phyloP scores from a whole-genome alignment of 2,113 vertebrate genomes.

The Phyllostomus hastatus region DNA sequence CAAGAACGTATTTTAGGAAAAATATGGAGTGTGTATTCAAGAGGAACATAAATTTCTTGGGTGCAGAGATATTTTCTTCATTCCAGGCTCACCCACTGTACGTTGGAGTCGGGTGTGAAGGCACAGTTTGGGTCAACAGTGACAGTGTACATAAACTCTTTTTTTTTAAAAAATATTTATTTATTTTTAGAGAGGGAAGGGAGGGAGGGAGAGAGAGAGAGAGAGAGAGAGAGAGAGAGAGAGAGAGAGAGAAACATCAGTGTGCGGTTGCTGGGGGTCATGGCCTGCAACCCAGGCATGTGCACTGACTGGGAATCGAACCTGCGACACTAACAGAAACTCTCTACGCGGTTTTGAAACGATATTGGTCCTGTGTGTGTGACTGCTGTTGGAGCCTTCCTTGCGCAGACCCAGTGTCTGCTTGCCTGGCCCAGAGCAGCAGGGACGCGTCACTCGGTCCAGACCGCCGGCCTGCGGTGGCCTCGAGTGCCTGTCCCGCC shows the following conservation, averaged over 20 bases:
- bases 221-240: no score
- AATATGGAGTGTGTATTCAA: background rate
- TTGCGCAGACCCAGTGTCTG: constrained; percentile 29
- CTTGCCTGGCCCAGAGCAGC: background rate
- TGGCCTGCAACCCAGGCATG: no score
- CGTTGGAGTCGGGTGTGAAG: background rate
- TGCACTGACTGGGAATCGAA: no score
- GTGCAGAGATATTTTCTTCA: background rate
- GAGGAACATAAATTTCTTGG: background rate
- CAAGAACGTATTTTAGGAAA: background rate
- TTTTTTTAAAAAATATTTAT: no score
- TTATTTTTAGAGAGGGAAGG: no score
- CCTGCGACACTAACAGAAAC: background rate
- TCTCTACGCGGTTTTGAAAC: background rate
- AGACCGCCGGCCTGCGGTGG: background rate
- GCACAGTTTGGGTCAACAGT: background rate
- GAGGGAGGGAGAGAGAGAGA: no score
- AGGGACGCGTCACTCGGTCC: background rate
- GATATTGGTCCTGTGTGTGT: background rate
- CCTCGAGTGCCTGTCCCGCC: background rate
- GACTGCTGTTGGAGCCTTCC: constrained; percentile 18
- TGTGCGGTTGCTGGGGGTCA: no score
- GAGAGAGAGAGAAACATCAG: no score
- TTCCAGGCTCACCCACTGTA: background rate
- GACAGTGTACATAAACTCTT: no score